Evolutionary conservation across 2,888 invertebrate genomes (phyloP).

Genomic region (Sesia bembeciformis): DNA sequence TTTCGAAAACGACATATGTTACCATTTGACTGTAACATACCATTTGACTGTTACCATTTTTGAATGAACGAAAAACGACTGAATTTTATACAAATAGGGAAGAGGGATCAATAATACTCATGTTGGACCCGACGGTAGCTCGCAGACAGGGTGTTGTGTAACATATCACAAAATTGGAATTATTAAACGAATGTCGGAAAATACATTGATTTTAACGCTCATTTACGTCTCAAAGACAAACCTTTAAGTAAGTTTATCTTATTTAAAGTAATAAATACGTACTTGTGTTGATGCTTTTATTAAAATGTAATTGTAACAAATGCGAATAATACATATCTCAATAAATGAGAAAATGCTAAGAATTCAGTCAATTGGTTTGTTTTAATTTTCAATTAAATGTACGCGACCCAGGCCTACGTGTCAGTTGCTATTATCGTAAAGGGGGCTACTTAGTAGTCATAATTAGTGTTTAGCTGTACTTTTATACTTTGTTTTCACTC

Average conservation of each 20-base stretch:
- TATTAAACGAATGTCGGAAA: not conserved
- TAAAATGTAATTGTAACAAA: too few species aligned
- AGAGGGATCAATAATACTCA: constrained; percentile 53
- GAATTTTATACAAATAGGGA: constrained; percentile 37
- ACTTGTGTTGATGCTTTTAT: too few species aligned
- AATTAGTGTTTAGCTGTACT: constrained; percentile 12
- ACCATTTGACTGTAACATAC: too few species aligned
- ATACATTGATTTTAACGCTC: not conserved
- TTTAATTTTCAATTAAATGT: constrained; percentile 8
- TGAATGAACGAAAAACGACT: constrained; percentile 28
- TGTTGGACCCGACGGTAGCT: constrained; percentile 40
- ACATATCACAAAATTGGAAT: constrained; percentile 46
- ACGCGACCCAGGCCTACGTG: constrained; percentile 49
- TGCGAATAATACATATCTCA: constrained; percentile 22
- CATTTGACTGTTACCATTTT: too few species aligned
- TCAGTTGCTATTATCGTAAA: constrained; percentile 24
- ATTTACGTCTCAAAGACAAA: too few species aligned
- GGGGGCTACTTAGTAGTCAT: constrained; percentile 20
- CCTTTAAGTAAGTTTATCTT: not conserved
- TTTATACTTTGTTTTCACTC: constrained; percentile 9
- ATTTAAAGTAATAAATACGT: not conserved
- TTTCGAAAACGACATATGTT: too few species aligned
- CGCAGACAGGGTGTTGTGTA: constrained; percentile 56
- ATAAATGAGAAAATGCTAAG: constrained; percentile 18
- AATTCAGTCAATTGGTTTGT: constrained; percentile 15